Conservation (phyloP, 2,113 vertebrate genomes). For the Glaucidium brasilianum region DNA sequence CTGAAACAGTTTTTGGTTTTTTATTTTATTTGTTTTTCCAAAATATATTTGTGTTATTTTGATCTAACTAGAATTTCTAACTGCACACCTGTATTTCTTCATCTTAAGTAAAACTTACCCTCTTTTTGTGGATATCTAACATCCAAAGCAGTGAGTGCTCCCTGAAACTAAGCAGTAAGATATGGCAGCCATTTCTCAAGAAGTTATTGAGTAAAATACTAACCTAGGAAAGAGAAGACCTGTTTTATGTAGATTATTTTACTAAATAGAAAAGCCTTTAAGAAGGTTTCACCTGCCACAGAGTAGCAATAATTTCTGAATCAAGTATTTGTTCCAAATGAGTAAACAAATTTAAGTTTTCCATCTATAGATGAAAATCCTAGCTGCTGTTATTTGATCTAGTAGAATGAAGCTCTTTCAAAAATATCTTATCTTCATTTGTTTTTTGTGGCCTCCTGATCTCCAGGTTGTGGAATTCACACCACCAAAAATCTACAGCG, state of each 20-base stretch:
- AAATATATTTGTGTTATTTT: not conserved
- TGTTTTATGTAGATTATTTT: not conserved
- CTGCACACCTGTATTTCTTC: not conserved
- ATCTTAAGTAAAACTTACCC: not conserved
- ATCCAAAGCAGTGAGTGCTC: not conserved
- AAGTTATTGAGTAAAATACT: not conserved
- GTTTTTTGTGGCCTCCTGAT: not conserved
- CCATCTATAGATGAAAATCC: not conserved
- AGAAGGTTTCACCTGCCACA: not conserved
- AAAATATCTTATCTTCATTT: not conserved
- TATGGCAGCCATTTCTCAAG: not conserved
- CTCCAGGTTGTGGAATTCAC: rapidly evolving
- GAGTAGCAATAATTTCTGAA: not conserved
- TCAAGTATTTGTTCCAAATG: not conserved
- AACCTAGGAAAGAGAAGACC: not conserved
- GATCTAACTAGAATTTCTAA: not conserved
- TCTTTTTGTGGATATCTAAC: not conserved
- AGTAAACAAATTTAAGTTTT: not conserved
- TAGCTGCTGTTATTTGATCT: not conserved
- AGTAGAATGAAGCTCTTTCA: not conserved
- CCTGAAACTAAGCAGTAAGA: not conserved
- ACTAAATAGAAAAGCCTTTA: not conserved
- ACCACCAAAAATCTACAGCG: not conserved
- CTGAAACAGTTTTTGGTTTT: not conserved
- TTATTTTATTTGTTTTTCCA: not conserved